Evolutionary conservation across 2,888 invertebrate genomes (phyloP), one percentile per base, ranked within the genome.

Genomic region (Elmis aenea): DNA sequence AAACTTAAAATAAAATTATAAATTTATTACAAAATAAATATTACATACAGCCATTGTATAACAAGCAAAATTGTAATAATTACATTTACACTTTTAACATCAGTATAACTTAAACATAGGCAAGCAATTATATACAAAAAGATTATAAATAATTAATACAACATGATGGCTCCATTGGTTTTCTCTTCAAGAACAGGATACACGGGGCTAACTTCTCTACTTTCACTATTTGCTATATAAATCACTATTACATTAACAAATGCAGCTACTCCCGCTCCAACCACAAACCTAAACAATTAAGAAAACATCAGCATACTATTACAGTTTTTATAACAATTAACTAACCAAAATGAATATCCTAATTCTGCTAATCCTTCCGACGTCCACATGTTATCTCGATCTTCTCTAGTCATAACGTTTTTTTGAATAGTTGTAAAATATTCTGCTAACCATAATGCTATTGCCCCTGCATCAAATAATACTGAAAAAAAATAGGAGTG

Each of bases 271-370:
- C 79, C 73, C 0, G 86, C 81, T 4, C 79, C 80, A 2, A 84
- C 81, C 5, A 86, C 80, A 54, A 88, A 71, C 84, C 84, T 83
- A 69, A 26, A 64, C 57, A 33, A 45, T 28, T 18, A 18, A 18
- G 18, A 18, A 6, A 18, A 18, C 18, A 8, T 18, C 8, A 18
- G 8, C n/a, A n/a, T n/a, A n/a, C n/a, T n/a, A n/a, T n/a, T n/a
- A n/a, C n/a, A n/a, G 18, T 6, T 18, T 18, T 5, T 6, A 6
- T 18, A 5, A 8, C 18, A 8, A 32, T 34, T 10, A 31, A 48
- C 62, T 69, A 60, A 84, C 85, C 89, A 94, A 66, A 91, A 94
- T 3, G 93, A 93, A 54, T 85, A 81, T 30, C 91, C 92, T 22
- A 92, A 72, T 50, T 82, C 81, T 0, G 91, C 86, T 59, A 82